Percentiles rank a stretch among this genome's conserved stretches.
Evolutionary conservation across 1,140 invertebrate genomes (phyloP).

Genomic region (Lepidotrigona ventralis): DNA sequence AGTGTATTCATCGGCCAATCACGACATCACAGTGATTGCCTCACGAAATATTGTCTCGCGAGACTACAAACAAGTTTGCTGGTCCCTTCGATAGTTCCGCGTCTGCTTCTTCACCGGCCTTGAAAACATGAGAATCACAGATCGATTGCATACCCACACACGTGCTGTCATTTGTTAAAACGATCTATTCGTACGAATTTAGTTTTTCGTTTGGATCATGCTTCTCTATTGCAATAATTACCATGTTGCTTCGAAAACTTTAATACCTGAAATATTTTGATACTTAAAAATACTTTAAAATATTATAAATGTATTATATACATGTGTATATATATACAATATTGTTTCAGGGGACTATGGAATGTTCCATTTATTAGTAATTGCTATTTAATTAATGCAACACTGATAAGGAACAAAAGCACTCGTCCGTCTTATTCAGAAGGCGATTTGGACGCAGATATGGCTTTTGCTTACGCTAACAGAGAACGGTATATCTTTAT

Average conservation of each 20-base stretch:
- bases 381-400: slow-evolving; percentile 91
- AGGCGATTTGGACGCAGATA: slow-evolving; percentile 91
- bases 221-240: not conserved
- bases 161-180: slow-evolving; percentile 6
- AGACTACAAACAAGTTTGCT: slow-evolving; percentile 41
- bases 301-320: too few relatives aligned
- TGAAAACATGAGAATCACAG: slow-evolving; percentile 3
- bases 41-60: slow-evolving; percentile 66
- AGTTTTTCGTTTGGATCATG: not conserved
- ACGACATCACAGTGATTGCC: slow-evolving; percentile 59
- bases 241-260: not conserved
- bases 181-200: not conserved
- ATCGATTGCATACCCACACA: not conserved
- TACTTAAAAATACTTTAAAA: not conserved
- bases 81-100: not conserved
- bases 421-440: slow-evolving; percentile 82
- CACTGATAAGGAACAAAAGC: slow-evolving; percentile 82
- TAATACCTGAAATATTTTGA: not conserved
- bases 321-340: not conserved
- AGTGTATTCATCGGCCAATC: slow-evolving; percentile 72
- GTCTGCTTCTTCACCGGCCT: slow-evolving; percentile 12
- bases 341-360: slow-evolving; percentile 93
- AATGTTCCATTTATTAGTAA: slow-evolving; percentile 96
- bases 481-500: slow-evolving; percentile 88
- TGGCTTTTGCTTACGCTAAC: slow-evolving; percentile 86